Base-by-base conservation (phyloP, 2,797 vertebrate genomes). In the Malurus leucopterus region DNA sequence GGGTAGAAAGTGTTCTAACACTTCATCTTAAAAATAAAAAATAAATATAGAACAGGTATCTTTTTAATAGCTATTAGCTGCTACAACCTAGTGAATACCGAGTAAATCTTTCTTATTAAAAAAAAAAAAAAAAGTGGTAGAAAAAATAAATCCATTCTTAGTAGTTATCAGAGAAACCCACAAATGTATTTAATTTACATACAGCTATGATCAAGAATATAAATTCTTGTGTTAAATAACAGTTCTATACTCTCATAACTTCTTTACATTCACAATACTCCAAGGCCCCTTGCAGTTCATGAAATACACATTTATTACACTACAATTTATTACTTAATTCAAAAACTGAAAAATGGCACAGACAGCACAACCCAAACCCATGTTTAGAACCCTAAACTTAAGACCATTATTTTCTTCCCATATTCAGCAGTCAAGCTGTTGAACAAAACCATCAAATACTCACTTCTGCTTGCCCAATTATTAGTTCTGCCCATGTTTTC, bases 401-500 rank as follows among this genome's bases (percentile, higher is more conserved):
- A 81, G 4, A 53, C 8, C 44, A 40, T 32, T 68, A 19, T 59
- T 63, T 59, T 49, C 30, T 22, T 57, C 6, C 23, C 10, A 11
- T 8, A 5, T 34, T 68, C 63, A 86, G 34, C 63, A 86, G 34
- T 10, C 3, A 2, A 63, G 30, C 8, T 54, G 46, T 22, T 73
- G 61, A 81, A 57, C 43, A 82, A 76, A 29, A 53, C 58, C 44
- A 77, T 58, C 24, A 36, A 40, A 89, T 78, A 96, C 98, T 97
- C 96, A 99, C 99, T 97, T 99, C 98, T 2, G 99, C 99, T 96
- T 99, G 99, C 53, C 99, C 99, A 92, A 99, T 98, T 94, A 99
- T 99, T 74, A 99, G 97, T 92, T 99, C 99, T 40, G 99, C 99
- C 99, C 99, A 99, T 44, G 98, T 99, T 96, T 99, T 99, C 99